These are phyloP conservation scores for Scyliorhinus canicula DNA, from an alignment of 2,797 vertebrate species.

Conservation along the genomic window DNA sequence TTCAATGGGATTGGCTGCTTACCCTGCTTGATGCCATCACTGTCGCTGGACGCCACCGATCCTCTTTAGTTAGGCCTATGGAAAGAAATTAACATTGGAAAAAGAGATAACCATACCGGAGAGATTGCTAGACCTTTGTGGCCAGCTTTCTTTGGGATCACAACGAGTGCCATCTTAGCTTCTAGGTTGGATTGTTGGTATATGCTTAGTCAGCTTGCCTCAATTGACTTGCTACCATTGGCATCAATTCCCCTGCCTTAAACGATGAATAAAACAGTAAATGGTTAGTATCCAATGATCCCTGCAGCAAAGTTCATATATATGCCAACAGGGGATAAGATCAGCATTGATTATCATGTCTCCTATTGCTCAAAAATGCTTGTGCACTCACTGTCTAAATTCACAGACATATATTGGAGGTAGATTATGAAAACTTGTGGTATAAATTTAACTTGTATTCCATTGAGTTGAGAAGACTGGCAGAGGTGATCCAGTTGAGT, in stretches of 20 bases:
- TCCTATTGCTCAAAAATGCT: not conserved
- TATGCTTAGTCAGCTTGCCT: not conserved
- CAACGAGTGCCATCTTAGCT: no score
- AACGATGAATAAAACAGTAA: not conserved
- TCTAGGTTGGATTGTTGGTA: not conserved
- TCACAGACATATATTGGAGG: not conserved
- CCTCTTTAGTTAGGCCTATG: not conserved
- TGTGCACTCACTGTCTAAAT: not conserved
- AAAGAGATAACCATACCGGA: not conserved
- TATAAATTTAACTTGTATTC: not conserved
- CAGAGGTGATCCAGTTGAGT: not conserved
- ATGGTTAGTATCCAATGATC: not conserved
- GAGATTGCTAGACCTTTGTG: not conserved
- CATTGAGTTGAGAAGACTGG: not conserved
- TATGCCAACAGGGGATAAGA: not conserved
- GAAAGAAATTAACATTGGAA: not conserved
- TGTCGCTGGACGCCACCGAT: no score
- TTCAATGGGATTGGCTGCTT: no score
- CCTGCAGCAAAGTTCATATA: not conserved
- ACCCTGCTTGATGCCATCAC: no score
- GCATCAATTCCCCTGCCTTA: not conserved
- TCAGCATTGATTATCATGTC: not conserved
- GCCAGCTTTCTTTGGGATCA: not conserved
- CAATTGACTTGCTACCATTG: not conserved
- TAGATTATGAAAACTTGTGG: not conserved